Evolutionary conservation across 2,113 vertebrate species (phyloP).

Genomic region (Fulmarus glacialis): DNA sequence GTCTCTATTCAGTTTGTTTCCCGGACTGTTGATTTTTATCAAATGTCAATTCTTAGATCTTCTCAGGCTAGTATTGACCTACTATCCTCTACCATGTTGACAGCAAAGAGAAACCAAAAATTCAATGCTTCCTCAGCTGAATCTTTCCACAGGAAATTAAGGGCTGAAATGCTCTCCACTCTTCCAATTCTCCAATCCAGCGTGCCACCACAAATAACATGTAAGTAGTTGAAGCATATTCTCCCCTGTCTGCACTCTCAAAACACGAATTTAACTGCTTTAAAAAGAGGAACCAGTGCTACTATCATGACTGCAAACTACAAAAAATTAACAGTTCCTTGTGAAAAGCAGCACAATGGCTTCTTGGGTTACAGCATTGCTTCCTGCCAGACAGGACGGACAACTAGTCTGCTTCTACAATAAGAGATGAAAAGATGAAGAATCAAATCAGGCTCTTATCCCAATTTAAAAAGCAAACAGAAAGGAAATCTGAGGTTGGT

Average conservation of each 20-base stretch:
- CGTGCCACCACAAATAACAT: neutral
- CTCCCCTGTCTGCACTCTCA: neutral
- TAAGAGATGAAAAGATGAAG: neutral
- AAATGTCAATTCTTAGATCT: neutral
- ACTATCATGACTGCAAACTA: neutral
- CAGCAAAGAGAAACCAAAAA: conserved; percentile 10
- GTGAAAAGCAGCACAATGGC: neutral
- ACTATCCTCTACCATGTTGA: neutral
- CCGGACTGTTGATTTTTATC: neutral
- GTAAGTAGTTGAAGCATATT: neutral
- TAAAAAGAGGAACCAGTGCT: neutral
- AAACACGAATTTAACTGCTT: neutral
- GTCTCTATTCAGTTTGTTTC: neutral
- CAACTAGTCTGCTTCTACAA: neutral
- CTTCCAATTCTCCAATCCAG: neutral
- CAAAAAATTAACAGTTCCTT: neutral
- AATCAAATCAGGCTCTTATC: neutral
- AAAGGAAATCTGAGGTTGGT: neutral
- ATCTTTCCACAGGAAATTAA: conserved; percentile 43
- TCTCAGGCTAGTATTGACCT: neutral
- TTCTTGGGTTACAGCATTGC: neutral
- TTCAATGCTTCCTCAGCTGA: neutral
- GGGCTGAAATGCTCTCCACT: neutral
- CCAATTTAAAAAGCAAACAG: neutral
- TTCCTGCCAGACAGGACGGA: neutral